Conservation (phyloP, 2,797 vertebrate genomes). For the Siniperca undulata region DNA sequence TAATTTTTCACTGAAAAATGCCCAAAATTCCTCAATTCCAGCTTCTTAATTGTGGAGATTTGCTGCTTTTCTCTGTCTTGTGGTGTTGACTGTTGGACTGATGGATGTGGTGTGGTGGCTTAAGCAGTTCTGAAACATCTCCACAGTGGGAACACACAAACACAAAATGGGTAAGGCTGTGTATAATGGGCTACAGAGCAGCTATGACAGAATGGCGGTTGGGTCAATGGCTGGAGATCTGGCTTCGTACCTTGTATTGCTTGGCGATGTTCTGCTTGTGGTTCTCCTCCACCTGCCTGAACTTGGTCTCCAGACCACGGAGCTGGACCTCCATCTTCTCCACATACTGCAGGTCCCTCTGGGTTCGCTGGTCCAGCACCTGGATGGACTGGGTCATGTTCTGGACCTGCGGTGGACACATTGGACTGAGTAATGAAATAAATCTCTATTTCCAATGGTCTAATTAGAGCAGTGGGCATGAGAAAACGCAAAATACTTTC, state of each 20-base stretch:
- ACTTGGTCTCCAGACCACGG: conserved; percentile 96
- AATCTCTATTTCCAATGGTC: background rate
- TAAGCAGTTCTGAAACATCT: conserved; percentile 8
- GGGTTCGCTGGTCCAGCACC: conserved; percentile 97
- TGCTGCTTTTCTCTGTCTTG: background rate
- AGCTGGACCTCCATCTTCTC: conserved; percentile 99
- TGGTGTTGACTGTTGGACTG: too few species aligned
- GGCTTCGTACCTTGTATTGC: conserved; percentile 94
- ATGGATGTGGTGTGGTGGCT: conserved; percentile 22
- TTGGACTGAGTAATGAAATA: background rate
- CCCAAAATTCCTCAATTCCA: background rate
- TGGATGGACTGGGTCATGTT: conserved; percentile 99
- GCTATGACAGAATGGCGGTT: conserved; percentile 41
- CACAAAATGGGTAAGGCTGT: conserved; percentile 37
- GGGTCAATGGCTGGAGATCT: conserved; percentile 41
- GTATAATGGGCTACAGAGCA: conserved; percentile 37
- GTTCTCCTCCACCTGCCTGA: conserved; percentile 97
- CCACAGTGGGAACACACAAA: conserved; percentile 47
- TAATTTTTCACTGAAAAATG: background rate
- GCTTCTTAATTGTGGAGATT: background rate
- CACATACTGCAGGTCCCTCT: conserved; percentile 97
- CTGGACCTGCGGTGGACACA: conserved; percentile 89
- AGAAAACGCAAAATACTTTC: conserved; percentile 56
- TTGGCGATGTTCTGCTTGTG: conserved; percentile 98
- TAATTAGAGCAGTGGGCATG: conserved; percentile 12